Percentiles rank a stretch among this genome's conserved stretches.
Evolutionary conservation across 2,888 invertebrate genomes (phyloP).

Genomic region (Stenoptilia bipunctidactyla): DNA sequence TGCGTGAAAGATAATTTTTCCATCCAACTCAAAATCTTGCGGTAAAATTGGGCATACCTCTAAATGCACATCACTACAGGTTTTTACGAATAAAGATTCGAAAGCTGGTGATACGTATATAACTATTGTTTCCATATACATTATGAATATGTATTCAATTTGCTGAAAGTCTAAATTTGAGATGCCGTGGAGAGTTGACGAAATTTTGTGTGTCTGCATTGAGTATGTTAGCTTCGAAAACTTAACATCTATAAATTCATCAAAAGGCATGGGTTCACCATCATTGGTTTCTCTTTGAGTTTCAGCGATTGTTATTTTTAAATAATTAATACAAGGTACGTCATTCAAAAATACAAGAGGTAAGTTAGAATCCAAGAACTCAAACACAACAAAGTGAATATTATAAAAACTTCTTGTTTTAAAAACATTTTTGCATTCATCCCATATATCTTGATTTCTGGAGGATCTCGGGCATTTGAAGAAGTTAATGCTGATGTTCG

Average conservation of each 20-base stretch:
- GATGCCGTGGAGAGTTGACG: slow-evolving; percentile 22
- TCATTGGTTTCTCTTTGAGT: slow-evolving; percentile 22
- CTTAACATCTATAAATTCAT: slow-evolving; percentile 11
- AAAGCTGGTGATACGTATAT: slow-evolving; percentile 28
- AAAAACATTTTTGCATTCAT: slow-evolving; percentile 20
- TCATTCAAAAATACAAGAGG: slow-evolving; percentile 25
- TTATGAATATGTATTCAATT: slow-evolving; percentile 30
- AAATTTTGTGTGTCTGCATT: slow-evolving; percentile 24
- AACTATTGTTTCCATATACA: slow-evolving; percentile 27
- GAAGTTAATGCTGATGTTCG: slow-evolving; percentile 26
- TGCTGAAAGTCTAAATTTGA: slow-evolving; percentile 23
- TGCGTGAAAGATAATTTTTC: slow-evolving; percentile 30
- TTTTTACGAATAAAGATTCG: slow-evolving; percentile 17
- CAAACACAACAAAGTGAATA: slow-evolving; percentile 28
- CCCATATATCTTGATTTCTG: slow-evolving; percentile 16
- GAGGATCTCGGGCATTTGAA: slow-evolving; percentile 21
- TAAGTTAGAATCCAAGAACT: slow-evolving; percentile 21
- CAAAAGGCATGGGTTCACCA: slow-evolving; percentile 7
- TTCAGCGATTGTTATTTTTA: slow-evolving; percentile 27
- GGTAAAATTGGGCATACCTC: slow-evolving; percentile 21
- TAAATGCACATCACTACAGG: slow-evolving; percentile 23
- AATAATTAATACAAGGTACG: slow-evolving; percentile 18
- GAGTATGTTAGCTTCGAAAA: slow-evolving; percentile 20
- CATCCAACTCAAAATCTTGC: slow-evolving; percentile 24
- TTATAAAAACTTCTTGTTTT: slow-evolving; percentile 19